Conservation (phyloP, 2,888 invertebrate genomes). For the Synanthedon vespiformis region DNA sequence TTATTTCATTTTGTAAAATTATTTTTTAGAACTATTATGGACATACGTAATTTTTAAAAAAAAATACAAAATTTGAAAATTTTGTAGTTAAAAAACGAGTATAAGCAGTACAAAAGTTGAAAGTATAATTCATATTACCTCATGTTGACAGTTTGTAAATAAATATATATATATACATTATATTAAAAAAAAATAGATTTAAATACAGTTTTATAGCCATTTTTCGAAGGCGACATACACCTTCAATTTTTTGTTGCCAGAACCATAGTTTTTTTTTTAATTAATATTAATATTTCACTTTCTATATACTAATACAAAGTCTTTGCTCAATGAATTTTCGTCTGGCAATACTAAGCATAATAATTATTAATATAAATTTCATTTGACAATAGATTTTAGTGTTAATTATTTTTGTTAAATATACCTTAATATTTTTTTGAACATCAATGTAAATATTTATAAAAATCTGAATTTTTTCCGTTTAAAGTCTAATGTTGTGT, state of each 20-base stretch:
- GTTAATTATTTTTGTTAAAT: neutral
- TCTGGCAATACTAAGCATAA: constrained; percentile 15
- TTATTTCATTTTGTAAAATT: constrained; percentile 25
- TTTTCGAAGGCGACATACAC: constrained; percentile 46
- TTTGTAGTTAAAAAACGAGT: constrained; percentile 6
- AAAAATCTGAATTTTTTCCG: too few species aligned
- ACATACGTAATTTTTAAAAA: constrained; percentile 11
- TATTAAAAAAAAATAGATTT: constrained; percentile 46
- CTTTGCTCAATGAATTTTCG: constrained; percentile 4
- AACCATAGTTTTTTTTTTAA: neutral
- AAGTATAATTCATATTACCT: constrained; percentile 39
- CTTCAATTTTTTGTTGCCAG: constrained; percentile 13
- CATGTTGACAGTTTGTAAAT: constrained; percentile 51
- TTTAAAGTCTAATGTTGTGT: too few species aligned
- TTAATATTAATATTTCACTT: neutral
- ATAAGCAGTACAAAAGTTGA: constrained; percentile 31
- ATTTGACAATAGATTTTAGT: neutral
- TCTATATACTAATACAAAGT: neutral
- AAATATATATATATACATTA: constrained; percentile 8
- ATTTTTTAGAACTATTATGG: constrained; percentile 64
- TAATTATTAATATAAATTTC: constrained; percentile 1
- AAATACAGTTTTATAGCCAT: constrained; percentile 30
- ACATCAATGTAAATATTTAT: neutral
- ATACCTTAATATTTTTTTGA: too few species aligned
- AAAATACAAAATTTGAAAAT: neutral